A percentile compares a stretch with the other conserved stretches of the same genome.
Evolutionary conservation across 2,888 invertebrate genomes (phyloP).

Genomic region (Lepidocyrtoides sp.): DNA sequence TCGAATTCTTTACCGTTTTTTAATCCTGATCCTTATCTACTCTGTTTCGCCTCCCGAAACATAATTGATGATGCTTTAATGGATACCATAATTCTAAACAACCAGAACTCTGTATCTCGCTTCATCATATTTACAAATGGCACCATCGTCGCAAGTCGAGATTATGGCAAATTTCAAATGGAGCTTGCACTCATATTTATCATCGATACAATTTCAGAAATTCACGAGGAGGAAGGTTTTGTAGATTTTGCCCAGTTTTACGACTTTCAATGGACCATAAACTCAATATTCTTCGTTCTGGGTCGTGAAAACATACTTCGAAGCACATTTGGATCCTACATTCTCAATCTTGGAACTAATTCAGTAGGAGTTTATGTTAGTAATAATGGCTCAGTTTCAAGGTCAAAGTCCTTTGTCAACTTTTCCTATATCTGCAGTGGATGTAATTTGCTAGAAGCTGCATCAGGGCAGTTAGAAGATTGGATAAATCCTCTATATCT

Average conservation of each 20-base stretch:
- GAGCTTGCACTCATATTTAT: slow-evolving; percentile 39
- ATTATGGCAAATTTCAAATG: neutral
- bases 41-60: neutral
- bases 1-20: neutral
- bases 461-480: neutral
- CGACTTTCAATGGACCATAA: slow-evolving; percentile 32
- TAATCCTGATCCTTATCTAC: neutral
- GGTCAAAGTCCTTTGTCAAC: neutral
- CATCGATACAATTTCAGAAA: slow-evolving; percentile 9
- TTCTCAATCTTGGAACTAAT: slow-evolving; percentile 7
- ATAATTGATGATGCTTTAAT: neutral
- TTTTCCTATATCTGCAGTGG: slow-evolving; percentile 31
- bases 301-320: neutral
- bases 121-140: slow-evolving; percentile 23
- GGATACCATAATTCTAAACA: neutral
- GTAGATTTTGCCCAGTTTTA: slow-evolving; percentile 44
- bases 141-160: neutral
- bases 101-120: slow-evolving; percentile 12
- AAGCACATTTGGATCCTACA: neutral
- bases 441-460: neutral
- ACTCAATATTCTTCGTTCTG: neutral
- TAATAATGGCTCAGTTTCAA: neutral
- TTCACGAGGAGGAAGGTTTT: slow-evolving; percentile 1
- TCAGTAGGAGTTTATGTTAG: neutral
- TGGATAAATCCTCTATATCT: slow-evolving; percentile 4